Conservation (phyloP, 2,888 invertebrate species). For the Drosophila nigricruria region DNA sequence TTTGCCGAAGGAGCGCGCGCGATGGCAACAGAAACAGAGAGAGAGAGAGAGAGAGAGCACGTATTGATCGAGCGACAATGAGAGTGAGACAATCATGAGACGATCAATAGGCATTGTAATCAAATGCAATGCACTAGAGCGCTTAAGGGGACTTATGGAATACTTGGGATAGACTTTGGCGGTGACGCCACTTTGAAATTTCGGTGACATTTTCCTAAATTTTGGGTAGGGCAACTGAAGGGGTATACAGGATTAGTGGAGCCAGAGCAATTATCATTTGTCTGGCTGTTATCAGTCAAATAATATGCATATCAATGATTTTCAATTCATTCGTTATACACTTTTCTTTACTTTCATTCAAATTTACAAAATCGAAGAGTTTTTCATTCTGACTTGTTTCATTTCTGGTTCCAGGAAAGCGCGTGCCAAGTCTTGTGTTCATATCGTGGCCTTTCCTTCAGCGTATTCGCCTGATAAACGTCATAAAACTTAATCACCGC, state of each 20-base stretch:
- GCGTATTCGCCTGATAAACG: conserved; percentile 55
- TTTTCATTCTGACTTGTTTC: conserved; percentile 7
- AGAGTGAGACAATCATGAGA: conserved; percentile 60
- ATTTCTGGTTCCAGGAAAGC: conserved; percentile 60
- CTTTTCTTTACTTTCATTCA: conserved; percentile 45
- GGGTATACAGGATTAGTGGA: conserved; percentile 77
- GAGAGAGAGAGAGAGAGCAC: conserved; percentile 8
- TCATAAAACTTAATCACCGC: conserved; percentile 73
- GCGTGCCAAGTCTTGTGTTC: conserved; percentile 58
- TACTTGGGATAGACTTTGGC: conserved; percentile 45
- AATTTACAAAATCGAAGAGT: conserved; percentile 2
- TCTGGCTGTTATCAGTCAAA: conserved; percentile 66
- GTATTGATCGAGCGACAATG: conserved; percentile 37
- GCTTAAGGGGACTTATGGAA: conserved; percentile 32
- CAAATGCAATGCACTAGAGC: conserved; percentile 60
- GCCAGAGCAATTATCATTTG: conserved; percentile 84
- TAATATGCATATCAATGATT: conserved; percentile 31
- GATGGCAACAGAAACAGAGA: conserved; percentile 27
- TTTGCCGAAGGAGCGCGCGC: conserved; percentile 62
- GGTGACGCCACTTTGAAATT: conserved; percentile 76
- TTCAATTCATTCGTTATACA: conserved; percentile 1
- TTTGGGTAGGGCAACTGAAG: conserved; percentile 32
- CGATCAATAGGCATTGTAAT: conserved; percentile 74
- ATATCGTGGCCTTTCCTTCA: conserved; percentile 37
- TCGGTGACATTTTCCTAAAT: conserved; percentile 59